phyloP scores from a whole-genome alignment of 2,797 vertebrate species.

The Spinus olivaceus region DNA sequence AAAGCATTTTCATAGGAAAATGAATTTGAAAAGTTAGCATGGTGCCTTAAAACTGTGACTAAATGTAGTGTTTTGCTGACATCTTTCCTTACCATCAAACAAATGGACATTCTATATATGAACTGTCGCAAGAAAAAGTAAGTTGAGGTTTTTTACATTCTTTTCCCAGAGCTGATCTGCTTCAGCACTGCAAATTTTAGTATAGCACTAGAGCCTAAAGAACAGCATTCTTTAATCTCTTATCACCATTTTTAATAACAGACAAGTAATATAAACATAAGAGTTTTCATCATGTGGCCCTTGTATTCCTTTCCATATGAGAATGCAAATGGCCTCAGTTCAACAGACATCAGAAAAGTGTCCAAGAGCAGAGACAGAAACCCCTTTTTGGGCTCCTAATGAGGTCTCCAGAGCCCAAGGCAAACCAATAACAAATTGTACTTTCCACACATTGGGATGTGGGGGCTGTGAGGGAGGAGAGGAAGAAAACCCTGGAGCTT shows the following conservation, averaged over 20 bases:
- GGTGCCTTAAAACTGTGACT: not conserved
- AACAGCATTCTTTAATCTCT: not conserved
- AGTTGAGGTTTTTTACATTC: not conserved
- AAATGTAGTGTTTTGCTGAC: slow-evolving; percentile 2
- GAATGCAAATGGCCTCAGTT: slow-evolving; percentile 66
- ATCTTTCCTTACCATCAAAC: slow-evolving; percentile 36
- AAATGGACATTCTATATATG: not conserved
- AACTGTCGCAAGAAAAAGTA: slow-evolving; percentile 10
- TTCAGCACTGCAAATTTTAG: not conserved
- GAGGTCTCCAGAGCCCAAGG: slow-evolving; percentile 78
- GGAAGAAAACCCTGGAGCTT: slow-evolving; percentile 58
- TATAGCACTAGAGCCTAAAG: not conserved
- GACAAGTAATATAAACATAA: slow-evolving; percentile 20
- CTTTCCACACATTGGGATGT: slow-evolving; percentile 45
- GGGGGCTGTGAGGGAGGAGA: not conserved
- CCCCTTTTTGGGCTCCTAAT: slow-evolving; percentile 71
- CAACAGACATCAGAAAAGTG: slow-evolving; percentile 63
- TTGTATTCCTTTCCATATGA: slow-evolving; percentile 38
- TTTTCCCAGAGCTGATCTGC: not conserved
- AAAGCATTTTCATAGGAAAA: not conserved
- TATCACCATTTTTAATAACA: slow-evolving; percentile 40
- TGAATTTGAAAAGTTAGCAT: not conserved
- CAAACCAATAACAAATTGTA: slow-evolving; percentile 75
- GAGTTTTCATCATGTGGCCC: slow-evolving; percentile 13
- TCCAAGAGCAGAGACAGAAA: slow-evolving; percentile 65